Percentiles rank a stretch among this genome's conserved stretches.
Evolutionary conservation across 2,113 vertebrate genomes (phyloP).

Genomic region (Thermophis baileyi): DNA sequence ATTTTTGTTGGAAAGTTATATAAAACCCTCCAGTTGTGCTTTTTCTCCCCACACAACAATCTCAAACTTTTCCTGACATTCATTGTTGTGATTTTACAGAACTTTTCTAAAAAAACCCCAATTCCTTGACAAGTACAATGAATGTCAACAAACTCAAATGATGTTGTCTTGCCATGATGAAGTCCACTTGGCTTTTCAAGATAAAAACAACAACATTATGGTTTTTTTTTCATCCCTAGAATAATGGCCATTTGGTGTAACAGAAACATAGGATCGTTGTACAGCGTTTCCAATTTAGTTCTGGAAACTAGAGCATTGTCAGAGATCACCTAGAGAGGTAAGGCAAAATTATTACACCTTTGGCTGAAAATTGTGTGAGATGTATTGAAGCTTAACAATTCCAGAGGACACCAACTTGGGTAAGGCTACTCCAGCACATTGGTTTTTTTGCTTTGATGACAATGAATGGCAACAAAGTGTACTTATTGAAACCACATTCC

Average conservation of each 20-base stretch:
- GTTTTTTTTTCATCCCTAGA: neutral
- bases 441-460: neutral
- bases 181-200: neutral
- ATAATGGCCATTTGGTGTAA: neutral
- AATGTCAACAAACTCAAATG: neutral
- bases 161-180: neutral
- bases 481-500: neutral
- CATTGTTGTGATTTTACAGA: neutral
- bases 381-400: neutral
- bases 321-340: neutral
- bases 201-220: neutral
- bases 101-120: neutral
- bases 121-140: neutral
- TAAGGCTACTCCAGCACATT: neutral
- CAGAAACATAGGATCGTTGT: neutral
- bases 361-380: neutral
- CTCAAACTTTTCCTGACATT: neutral
- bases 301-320: neutral
- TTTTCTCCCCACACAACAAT: neutral
- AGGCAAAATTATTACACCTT: neutral
- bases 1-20: neutral
- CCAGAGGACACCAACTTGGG: neutral
- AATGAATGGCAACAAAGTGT: neutral
- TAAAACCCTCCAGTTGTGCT: neutral
- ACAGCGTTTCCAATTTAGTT: neutral